These are phyloP conservation scores for Rhopalosiphum nymphaeae DNA, from an alignment of 2,888 invertebrate genomes.

Conservation along the genomic window DNA sequence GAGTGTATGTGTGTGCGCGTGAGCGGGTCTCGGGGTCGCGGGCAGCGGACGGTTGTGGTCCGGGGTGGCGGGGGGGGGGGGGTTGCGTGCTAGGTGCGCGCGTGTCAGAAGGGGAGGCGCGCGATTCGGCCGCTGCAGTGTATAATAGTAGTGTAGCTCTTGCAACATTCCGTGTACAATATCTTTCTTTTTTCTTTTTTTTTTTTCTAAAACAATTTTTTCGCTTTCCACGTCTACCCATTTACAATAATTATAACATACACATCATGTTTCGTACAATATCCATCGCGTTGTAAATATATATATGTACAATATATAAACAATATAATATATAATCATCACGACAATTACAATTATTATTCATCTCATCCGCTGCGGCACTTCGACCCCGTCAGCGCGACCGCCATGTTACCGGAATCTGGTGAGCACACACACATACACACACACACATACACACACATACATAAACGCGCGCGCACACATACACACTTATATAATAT, in stretches of 20 bases:
- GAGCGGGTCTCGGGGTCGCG: not conserved
- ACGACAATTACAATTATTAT: slow-evolving; percentile 40
- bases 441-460: slow-evolving; percentile 22
- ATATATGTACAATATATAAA: slow-evolving; percentile 2
- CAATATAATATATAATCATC: slow-evolving; percentile 20
- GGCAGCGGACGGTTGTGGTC: not conserved
- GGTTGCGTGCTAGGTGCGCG: slow-evolving; percentile 51
- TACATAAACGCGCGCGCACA: not conserved
- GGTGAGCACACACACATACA: slow-evolving; percentile 51
- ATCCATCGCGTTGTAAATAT: slow-evolving; percentile 31
- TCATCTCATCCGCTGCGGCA: slow-evolving; percentile 56
- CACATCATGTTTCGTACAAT: slow-evolving; percentile 20
- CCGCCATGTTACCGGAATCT: slow-evolving; percentile 62
- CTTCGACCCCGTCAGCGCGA: slow-evolving; percentile 61
- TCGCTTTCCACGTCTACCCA: slow-evolving; percentile 56
- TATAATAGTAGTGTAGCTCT: slow-evolving; percentile 64
- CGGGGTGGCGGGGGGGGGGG: not conserved
- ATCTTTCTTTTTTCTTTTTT: slow-evolving; percentile 59
- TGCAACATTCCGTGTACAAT: slow-evolving; percentile 62
- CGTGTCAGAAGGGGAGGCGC: slow-evolving; percentile 61
- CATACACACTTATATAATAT: not conserved
- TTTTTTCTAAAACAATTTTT: slow-evolving; percentile 56
- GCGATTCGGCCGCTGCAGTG: slow-evolving; percentile 61
- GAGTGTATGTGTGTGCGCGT: not conserved
- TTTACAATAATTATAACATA: slow-evolving; percentile 22